Evolutionary conservation across 2,888 invertebrate species (phyloP).

Genomic region (Sinelater perroti): DNA sequence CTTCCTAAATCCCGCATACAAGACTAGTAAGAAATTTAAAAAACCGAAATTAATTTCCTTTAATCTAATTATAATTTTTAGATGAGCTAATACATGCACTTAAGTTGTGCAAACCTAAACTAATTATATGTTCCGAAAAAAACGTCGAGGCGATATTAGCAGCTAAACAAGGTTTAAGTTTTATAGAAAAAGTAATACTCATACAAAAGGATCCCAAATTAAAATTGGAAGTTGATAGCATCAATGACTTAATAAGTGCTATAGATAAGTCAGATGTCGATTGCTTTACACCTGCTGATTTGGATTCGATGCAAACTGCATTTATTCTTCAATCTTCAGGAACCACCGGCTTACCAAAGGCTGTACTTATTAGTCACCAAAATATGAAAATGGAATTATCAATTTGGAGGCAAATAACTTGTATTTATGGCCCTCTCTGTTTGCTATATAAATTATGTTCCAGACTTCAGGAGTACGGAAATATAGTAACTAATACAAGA

Average conservation of each 20-base stretch:
- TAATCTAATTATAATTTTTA: slow-evolving; percentile 23
- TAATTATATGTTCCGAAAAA: slow-evolving; percentile 50
- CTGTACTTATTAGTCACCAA: slow-evolving; percentile 75
- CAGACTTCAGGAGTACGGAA: slow-evolving; percentile 35
- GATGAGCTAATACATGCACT: slow-evolving; percentile 46
- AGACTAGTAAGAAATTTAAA: slow-evolving; percentile 34
- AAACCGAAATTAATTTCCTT: background rate
- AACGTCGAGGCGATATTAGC: slow-evolving; percentile 60
- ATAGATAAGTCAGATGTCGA: slow-evolving; percentile 54
- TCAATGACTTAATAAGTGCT: slow-evolving; percentile 47
- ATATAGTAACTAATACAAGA: slow-evolving; percentile 48
- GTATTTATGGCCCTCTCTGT: too few species aligned
- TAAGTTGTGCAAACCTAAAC: slow-evolving; percentile 45
- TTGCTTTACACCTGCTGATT: slow-evolving; percentile 26
- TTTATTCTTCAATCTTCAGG: slow-evolving; percentile 71
- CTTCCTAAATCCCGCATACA: slow-evolving; percentile 49
- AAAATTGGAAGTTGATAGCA: slow-evolving; percentile 64
- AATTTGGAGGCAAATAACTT: slow-evolving; percentile 1
- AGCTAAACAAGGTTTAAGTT: slow-evolving; percentile 62
- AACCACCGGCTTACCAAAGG: slow-evolving; percentile 78
- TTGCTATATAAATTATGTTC: slow-evolving; percentile 15
- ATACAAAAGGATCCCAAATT: slow-evolving; percentile 61
- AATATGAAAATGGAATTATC: slow-evolving; percentile 56
- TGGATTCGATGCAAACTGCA: slow-evolving; percentile 35
- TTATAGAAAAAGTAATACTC: slow-evolving; percentile 65